These are phyloP conservation scores for Willisornis vidua DNA, from an alignment of 2,113 vertebrate species.

Conservation along the genomic window DNA sequence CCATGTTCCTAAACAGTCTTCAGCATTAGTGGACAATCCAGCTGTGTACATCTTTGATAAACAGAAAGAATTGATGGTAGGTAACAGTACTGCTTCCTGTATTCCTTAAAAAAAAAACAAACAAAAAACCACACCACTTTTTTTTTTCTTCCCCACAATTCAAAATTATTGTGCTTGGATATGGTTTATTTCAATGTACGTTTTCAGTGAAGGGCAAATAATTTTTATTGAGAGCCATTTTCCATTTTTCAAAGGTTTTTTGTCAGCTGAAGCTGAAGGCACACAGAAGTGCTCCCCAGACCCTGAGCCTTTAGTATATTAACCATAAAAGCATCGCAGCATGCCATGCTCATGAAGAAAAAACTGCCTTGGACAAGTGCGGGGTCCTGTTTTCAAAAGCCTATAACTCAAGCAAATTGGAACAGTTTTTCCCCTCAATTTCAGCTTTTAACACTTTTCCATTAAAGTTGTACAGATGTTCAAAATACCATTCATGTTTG, in stretches of 20 bases:
- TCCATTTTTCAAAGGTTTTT: neutral
- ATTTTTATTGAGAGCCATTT: neutral
- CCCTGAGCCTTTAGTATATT: neutral
- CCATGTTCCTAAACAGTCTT: neutral
- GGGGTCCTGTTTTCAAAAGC: neutral
- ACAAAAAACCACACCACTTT: too few relatives aligned
- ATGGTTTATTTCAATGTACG: neutral
- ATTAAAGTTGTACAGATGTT: neutral
- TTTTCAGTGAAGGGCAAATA: neutral
- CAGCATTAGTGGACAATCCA: neutral
- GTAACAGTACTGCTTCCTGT: neutral
- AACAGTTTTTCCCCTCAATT: slow-evolving; percentile 20
- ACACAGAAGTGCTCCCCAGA: neutral
- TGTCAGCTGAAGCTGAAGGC: neutral
- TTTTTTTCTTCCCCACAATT: neutral
- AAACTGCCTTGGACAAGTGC: neutral
- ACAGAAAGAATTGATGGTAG: neutral
- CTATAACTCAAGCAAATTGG: neutral
- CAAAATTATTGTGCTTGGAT: neutral
- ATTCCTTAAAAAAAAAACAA: neutral
- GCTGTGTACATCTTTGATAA: neutral
- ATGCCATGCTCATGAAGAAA: neutral
- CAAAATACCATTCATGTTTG: neutral
- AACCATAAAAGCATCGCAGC: neutral
- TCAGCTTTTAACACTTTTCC: neutral